These are phyloP conservation scores for Kuschelorhynchus macadamiae DNA, from an alignment of 2,888 invertebrate species.

Conservation along the genomic window DNA sequence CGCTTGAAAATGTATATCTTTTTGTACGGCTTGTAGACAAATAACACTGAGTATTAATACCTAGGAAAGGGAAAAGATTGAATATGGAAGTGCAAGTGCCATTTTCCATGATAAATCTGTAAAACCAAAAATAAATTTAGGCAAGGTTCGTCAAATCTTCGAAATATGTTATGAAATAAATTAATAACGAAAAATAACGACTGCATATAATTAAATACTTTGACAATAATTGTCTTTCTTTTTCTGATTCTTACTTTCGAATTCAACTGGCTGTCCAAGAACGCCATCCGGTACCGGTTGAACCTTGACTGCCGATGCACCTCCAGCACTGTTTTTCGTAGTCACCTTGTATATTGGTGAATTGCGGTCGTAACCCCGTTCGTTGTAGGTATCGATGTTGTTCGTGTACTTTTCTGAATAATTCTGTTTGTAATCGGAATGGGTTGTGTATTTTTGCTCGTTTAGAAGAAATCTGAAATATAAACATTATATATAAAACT, in stretches of 20 bases:
- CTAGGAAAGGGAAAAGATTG: no score
- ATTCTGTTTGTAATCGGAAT: conserved; percentile 58
- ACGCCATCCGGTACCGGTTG: conserved; percentile 89
- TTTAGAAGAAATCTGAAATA: conserved; percentile 43
- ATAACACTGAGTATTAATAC: no score
- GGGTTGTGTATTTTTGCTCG: conserved; percentile 53
- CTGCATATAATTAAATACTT: no score
- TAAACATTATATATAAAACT: neutral
- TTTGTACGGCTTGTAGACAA: no score
- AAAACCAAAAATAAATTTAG: no score
- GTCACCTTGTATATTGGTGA: conserved; percentile 57
- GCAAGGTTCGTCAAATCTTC: no score
- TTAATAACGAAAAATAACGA: no score
- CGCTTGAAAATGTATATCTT: no score
- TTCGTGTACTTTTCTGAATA: conserved; percentile 62
- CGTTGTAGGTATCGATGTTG: conserved; percentile 54
- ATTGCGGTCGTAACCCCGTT: conserved; percentile 54
- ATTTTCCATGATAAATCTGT: no score
- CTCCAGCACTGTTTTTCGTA: conserved; percentile 72
- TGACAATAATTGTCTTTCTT: no score
- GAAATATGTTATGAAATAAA: no score
- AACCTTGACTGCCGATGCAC: conserved; percentile 89
- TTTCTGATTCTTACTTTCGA: conserved; percentile 96
- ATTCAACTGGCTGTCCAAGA: conserved; percentile 93
- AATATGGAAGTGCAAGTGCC: no score